Conservation (phyloP, 2,113 vertebrate species). For the Carassius auratus region DNA sequence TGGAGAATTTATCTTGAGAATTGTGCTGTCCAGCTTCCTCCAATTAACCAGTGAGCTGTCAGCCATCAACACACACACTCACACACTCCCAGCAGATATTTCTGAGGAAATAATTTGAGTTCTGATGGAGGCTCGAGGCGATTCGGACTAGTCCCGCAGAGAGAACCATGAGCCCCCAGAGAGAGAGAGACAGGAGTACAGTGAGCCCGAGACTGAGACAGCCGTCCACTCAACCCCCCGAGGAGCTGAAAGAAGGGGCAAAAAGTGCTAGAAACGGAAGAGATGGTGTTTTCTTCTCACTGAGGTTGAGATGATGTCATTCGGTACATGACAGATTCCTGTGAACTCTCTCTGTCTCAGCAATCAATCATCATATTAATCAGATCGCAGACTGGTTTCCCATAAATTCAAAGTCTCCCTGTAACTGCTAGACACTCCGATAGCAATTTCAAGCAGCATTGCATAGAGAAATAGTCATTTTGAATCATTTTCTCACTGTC, state of each 20-base stretch:
- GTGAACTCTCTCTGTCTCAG: slow-evolving; percentile 14
- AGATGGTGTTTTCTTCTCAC: slow-evolving; percentile 5
- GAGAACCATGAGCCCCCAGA: slow-evolving; percentile 68
- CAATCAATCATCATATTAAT: slow-evolving; percentile 57
- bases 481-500: neutral
- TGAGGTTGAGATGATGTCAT: neutral
- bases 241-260: slow-evolving; percentile 25
- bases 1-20: slow-evolving; percentile 42
- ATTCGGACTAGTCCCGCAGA: slow-evolving; percentile 45
- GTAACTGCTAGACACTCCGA: neutral
- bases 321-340: neutral
- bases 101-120: slow-evolving; percentile 49
- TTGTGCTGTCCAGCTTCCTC: slow-evolving; percentile 46
- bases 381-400: slow-evolving; percentile 8
- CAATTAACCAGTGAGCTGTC: slow-evolving; percentile 59
- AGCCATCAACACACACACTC: slow-evolving; percentile 55
- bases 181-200: slow-evolving; percentile 52
- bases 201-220: slow-evolving; percentile 34
- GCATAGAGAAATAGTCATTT: neutral
- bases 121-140: slow-evolving; percentile 29
- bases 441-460: neutral
- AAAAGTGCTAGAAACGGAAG: slow-evolving; percentile 2
- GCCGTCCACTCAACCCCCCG: slow-evolving; percentile 41
- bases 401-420: neutral
- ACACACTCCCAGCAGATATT: neutral